A percentile compares a stretch with the other conserved stretches of the same genome.
Conservation (phyloP, 2,113 vertebrate species). For the Myrmophylax atrothorax region DNA sequence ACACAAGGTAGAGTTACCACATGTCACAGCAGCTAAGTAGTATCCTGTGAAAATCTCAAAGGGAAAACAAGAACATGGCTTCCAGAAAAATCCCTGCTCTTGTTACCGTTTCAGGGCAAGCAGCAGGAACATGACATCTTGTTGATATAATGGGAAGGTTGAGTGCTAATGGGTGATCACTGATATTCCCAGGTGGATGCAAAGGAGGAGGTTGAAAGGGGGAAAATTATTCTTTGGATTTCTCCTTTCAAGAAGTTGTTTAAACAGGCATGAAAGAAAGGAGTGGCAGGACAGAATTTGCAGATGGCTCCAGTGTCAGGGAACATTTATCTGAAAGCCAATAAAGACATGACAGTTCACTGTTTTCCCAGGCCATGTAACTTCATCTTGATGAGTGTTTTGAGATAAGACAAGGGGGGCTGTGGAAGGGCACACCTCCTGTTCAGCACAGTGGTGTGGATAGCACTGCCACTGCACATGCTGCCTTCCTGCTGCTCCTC, state of each 20-base stretch:
- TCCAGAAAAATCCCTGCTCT: neutral
- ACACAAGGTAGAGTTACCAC: neutral
- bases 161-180: neutral
- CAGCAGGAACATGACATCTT: neutral
- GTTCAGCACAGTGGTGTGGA: neutral
- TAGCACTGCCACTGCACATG: rapidly evolving
- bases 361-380: neutral
- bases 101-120: neutral
- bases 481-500: rapidly evolving
- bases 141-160: neutral
- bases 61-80: neutral
- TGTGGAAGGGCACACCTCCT: neutral
- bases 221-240: neutral
- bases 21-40: neutral
- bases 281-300: neutral
- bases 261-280: neutral
- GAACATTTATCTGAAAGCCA: slow-evolving; percentile 9
- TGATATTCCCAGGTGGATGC: neutral
- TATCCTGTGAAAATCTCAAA: neutral
- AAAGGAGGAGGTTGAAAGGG: neutral
- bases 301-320: neutral
- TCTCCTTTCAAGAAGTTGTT: neutral
- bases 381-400: neutral
- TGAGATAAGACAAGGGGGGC: neutral
- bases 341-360: slow-evolving; percentile 27